Conservation (phyloP, 1,140 invertebrate species). For the Phymastichus coffea region DNA sequence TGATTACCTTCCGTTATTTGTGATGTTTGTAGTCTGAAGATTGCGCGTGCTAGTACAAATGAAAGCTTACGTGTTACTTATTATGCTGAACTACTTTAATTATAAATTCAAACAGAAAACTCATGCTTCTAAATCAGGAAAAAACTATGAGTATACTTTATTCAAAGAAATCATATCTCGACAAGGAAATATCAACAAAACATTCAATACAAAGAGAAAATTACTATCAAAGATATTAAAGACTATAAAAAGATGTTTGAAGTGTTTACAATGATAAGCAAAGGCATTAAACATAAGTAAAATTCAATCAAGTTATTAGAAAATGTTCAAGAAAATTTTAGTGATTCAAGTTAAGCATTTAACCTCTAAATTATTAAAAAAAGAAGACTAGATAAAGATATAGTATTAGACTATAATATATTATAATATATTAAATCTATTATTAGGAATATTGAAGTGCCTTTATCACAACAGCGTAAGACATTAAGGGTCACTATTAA, state of each 20-base stretch:
- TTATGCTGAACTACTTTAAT: neutral
- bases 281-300: neutral
- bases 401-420: no score
- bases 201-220: neutral
- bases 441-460: neutral
- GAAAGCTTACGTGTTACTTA: neutral
- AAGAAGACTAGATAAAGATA: neutral
- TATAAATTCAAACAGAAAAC: neutral
- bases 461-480: conserved; percentile 6
- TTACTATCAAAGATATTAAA: neutral
- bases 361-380: conserved; percentile 2
- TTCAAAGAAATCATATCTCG: neutral
- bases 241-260: conserved; percentile 3
- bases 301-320: conserved; percentile 3
- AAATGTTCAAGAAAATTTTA: conserved; percentile 1
- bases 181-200: neutral
- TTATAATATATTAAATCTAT: no score
- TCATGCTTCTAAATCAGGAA: no score
- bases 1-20: neutral
- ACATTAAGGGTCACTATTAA: no score
- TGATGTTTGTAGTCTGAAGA: neutral
- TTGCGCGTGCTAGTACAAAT: neutral
- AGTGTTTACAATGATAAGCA: conserved; percentile 2
- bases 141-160: conserved; percentile 3
- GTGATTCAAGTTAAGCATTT: neutral